A percentile compares a stretch with the other conserved stretches of the same genome.
Evolutionary conservation across 1,140 invertebrate species (phyloP).

Genomic region (Rhopalosiphum maidis): DNA sequence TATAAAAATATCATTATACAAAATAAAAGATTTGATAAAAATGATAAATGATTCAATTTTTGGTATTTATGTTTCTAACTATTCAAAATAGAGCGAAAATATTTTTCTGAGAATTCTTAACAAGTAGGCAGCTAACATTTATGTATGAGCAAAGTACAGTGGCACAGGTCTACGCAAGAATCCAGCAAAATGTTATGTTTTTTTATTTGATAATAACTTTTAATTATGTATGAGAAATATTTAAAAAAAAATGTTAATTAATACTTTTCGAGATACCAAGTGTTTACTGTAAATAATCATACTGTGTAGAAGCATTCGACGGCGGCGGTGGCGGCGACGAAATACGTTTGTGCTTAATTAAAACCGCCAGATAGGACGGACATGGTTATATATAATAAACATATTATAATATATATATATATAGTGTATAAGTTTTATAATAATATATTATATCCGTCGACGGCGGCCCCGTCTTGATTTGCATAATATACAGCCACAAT

Average conservation of each 20-base stretch:
- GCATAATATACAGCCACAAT: slow-evolving; percentile 37
- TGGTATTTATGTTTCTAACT: neutral
- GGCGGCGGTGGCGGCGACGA: neutral
- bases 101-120: neutral
- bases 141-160: no score
- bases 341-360: neutral
- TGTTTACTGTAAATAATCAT: neutral
- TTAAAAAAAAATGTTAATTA: neutral
- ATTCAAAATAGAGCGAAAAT: neutral
- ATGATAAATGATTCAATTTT: neutral
- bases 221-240: neutral
- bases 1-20: no score
- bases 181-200: neutral
- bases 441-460: slow-evolving; percentile 1
- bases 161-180: no score
- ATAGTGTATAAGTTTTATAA: neutral
- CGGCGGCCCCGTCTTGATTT: neutral
- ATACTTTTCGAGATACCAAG: neutral
- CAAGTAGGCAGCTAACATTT: neutral
- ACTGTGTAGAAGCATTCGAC: neutral
- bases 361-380: neutral
- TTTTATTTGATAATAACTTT: neutral
- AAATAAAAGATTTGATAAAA: neutral
- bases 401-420: neutral
- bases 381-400: neutral